Percentiles rank a stretch among this genome's conserved stretches.
Evolutionary conservation across 1,140 invertebrate genomes (phyloP).

Genomic region (Andricus grossulariae): DNA sequence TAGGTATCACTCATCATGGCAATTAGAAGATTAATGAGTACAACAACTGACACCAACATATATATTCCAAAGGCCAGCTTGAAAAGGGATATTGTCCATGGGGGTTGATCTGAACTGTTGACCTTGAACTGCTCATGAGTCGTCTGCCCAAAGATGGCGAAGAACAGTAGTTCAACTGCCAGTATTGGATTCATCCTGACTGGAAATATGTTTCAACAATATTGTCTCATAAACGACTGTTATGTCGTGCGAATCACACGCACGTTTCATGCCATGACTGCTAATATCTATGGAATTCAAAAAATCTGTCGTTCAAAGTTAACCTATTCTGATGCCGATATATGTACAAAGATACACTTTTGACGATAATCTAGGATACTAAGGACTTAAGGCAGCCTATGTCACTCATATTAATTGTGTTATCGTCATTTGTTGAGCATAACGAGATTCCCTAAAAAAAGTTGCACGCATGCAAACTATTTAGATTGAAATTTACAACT

Average conservation of each 20-base stretch:
- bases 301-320: not conserved
- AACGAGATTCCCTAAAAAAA: conserved; percentile 39
- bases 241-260: not conserved
- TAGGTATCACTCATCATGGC: conserved; percentile 99
- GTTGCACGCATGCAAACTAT: conserved; percentile 44
- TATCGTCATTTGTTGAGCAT: conserved; percentile 28
- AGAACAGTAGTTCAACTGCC: conserved; percentile 98
- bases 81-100: conserved; percentile 87
- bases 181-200: conserved; percentile 91
- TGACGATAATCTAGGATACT: not conserved
- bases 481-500: conserved; percentile 10
- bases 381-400: conserved; percentile 40
- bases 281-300: conserved; percentile 7
- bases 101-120: conserved; percentile 77
- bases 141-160: conserved; percentile 98
- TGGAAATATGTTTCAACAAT: conserved; percentile 82
- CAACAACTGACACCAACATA: conserved; percentile 98
- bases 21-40: conserved; percentile 99
- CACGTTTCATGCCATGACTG: conserved; percentile 12
- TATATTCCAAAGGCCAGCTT: conserved; percentile 93
- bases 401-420: conserved; percentile 35
- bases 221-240: conserved; percentile 49
- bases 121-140: conserved; percentile 87
- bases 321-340: not conserved
- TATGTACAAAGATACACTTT: not conserved